These are phyloP conservation scores for Pediacus dermestoides DNA, from an alignment of 2,888 invertebrate species.

Conservation along the genomic window DNA sequence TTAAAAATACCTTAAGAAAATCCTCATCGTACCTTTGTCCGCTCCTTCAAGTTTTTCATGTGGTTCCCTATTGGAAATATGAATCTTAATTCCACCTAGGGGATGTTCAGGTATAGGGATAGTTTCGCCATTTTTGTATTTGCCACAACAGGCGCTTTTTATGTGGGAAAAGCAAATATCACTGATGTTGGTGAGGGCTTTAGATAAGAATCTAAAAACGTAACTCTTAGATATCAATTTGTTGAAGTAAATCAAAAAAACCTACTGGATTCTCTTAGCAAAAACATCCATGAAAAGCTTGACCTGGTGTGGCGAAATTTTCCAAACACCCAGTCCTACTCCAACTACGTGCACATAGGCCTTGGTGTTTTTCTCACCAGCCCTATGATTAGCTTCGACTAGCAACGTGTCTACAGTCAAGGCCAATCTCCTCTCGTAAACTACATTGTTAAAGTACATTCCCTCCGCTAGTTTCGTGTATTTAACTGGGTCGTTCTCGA, in stretches of 20 bases:
- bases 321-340: constrained; percentile 66
- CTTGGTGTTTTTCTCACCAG: constrained; percentile 49
- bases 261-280: constrained; percentile 56
- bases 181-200: constrained; percentile 53
- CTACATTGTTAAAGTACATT: constrained; percentile 28
- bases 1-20: constrained; percentile 1
- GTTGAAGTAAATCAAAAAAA: constrained; percentile 6
- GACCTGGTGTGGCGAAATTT: constrained; percentile 57
- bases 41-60: constrained; percentile 52
- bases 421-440: constrained; percentile 52
- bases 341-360: constrained; percentile 67
- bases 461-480: constrained; percentile 21
- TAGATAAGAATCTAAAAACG: constrained; percentile 27
- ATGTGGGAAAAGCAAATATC: constrained; percentile 67
- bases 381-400: constrained; percentile 61
- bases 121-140: constrained; percentile 46
- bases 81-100: constrained; percentile 41
- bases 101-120: constrained; percentile 29
- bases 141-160: constrained; percentile 47
- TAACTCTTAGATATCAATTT: not conserved
- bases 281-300: constrained; percentile 63
- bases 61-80: constrained; percentile 56
- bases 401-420: constrained; percentile 60
- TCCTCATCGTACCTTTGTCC: constrained; percentile 49
- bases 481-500: constrained; percentile 13